Evolutionary conservation across 1,140 invertebrate genomes (phyloP).

Genomic region (Argopecten irradians): DNA sequence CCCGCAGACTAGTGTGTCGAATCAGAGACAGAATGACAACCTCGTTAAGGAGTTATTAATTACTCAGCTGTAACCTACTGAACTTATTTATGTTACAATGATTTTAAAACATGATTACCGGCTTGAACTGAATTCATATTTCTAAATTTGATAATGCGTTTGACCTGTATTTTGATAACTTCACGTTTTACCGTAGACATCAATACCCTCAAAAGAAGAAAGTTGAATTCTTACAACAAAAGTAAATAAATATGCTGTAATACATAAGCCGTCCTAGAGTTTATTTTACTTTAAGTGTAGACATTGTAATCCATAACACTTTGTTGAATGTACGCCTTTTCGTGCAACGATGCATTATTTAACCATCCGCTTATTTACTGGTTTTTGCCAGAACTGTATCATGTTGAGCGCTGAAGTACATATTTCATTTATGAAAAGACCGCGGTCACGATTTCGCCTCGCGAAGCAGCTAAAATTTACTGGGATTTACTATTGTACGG

Average conservation of each 20-base stretch:
- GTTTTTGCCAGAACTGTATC: background rate
- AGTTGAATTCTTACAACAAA: background rate
- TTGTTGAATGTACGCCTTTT: background rate
- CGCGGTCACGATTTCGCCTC: background rate
- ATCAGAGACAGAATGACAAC: background rate
- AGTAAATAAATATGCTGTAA: background rate
- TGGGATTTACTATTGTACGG: background rate
- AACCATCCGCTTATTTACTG: background rate
- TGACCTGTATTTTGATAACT: background rate
- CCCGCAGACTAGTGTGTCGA: background rate
- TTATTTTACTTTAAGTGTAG: background rate
- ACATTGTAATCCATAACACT: background rate
- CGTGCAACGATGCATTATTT: background rate
- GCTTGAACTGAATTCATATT: background rate
- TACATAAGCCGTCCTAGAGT: background rate
- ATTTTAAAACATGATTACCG: background rate
- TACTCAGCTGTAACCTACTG: background rate
- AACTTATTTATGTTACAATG: background rate
- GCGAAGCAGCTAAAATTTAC: background rate
- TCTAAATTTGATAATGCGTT: background rate
- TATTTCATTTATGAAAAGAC: slow-evolving; percentile 4
- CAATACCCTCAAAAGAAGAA: background rate
- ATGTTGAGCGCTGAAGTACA: background rate
- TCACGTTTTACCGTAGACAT: background rate
- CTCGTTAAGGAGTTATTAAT: background rate